Evolutionary conservation across 2,888 invertebrate genomes (phyloP).

Genomic region (Sceliomorpha sp.): DNA sequence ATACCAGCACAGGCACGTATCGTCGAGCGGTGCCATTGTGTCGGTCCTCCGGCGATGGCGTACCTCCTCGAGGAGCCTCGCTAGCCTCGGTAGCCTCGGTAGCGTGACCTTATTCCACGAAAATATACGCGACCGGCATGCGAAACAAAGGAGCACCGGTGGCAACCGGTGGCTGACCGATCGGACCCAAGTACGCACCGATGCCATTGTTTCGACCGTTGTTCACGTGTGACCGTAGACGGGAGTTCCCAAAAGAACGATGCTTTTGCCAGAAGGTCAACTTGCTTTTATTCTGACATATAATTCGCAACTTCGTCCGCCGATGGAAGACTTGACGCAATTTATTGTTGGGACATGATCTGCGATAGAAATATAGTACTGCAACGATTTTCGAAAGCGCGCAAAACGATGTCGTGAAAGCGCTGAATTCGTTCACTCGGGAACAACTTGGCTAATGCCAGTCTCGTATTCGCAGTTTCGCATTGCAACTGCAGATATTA

Average conservation of each 20-base stretch:
- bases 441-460: too few relatives aligned
- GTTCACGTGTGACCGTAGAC: slow-evolving; percentile 47
- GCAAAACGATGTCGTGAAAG: too few relatives aligned
- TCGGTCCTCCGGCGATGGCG: slow-evolving; percentile 64
- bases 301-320: slow-evolving; percentile 13
- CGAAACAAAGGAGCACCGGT: slow-evolving; percentile 64
- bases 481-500: too few relatives aligned
- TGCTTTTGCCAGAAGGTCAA: slow-evolving; percentile 49
- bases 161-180: slow-evolving; percentile 60
- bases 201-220: slow-evolving; percentile 57
- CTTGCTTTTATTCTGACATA: slow-evolving; percentile 33
- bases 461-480: too few relatives aligned
- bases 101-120: slow-evolving; percentile 75
- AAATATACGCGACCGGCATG: slow-evolving; percentile 71
- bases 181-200: slow-evolving; percentile 59
- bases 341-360: slow-evolving; percentile 24
- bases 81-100: slow-evolving; percentile 64
- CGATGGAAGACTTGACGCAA: slow-evolving; percentile 7
- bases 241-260: slow-evolving; percentile 40
- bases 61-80: slow-evolving; percentile 65
- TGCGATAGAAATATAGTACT: slow-evolving; percentile 27
- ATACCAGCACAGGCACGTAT: slow-evolving; percentile 50
- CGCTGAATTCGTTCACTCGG: too few relatives aligned
- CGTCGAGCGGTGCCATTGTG: slow-evolving; percentile 67
- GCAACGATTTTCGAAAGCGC: neutral